phyloP scores from a whole-genome alignment of 2,797 vertebrate species.

The Anguilla megastoma region DNA sequence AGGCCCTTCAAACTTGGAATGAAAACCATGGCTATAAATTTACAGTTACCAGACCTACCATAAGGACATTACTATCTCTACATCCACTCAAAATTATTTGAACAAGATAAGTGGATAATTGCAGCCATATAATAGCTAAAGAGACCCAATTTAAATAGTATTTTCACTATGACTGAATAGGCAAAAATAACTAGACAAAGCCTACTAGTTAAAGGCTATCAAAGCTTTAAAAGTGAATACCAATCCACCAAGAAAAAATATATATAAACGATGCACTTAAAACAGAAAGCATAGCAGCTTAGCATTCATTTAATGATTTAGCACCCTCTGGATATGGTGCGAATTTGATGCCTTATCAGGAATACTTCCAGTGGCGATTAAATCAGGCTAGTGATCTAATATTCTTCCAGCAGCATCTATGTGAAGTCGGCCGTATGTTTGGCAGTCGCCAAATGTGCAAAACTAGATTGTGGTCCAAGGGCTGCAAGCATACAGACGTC shows the following conservation, averaged over 20 bases:
- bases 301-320: slow-evolving; percentile 25
- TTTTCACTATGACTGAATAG: slow-evolving; percentile 1
- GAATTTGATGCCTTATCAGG: slow-evolving; percentile 44
- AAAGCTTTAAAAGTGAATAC: slow-evolving; percentile 26
- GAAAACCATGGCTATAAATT: slow-evolving; percentile 8
- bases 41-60: slow-evolving; percentile 13
- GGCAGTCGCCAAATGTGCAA: slow-evolving; percentile 47
- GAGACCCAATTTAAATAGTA: slow-evolving; percentile 13
- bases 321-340: slow-evolving; percentile 35
- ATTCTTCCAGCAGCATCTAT: slow-evolving; percentile 18
- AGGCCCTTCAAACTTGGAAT: slow-evolving; percentile 2
- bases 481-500: slow-evolving; percentile 43
- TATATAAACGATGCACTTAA: slow-evolving; percentile 28
- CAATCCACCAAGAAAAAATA: slow-evolving; percentile 25
- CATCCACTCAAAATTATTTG: slow-evolving; percentile 9
- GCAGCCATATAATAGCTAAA: slow-evolving; percentile 15
- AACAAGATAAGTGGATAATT: slow-evolving; percentile 23
- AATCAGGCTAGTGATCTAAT: slow-evolving; percentile 40
- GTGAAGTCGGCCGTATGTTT: slow-evolving; percentile 40
- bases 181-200: slow-evolving; percentile 6
- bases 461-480: slow-evolving; percentile 51
- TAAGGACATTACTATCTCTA: neutral
- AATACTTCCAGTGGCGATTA: slow-evolving; percentile 43
- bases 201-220: neutral
- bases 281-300: neutral